These are phyloP conservation scores for Vannuccia rotundouncinata DNA, from an alignment of 2,888 invertebrate species.

Conservation along the genomic window DNA sequence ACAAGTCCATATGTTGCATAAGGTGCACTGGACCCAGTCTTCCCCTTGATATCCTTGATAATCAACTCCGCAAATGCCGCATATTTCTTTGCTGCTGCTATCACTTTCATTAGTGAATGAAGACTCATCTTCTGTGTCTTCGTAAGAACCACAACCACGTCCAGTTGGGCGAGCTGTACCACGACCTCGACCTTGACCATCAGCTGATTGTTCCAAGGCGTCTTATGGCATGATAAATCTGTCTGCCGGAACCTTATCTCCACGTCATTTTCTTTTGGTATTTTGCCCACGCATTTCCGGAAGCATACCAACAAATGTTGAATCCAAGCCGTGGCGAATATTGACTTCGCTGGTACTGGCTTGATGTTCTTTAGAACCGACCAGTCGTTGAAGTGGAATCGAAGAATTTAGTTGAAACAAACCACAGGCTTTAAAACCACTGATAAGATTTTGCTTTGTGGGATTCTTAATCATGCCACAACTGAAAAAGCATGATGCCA, in stretches of 20 bases:
- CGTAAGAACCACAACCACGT: neutral
- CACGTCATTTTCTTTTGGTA: neutral
- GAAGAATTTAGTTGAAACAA: conserved; percentile 7
- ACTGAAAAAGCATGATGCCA: conserved; percentile 26
- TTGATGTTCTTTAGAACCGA: conserved; percentile 17
- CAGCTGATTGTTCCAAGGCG: neutral
- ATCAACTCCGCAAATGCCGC: neutral
- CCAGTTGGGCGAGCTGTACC: neutral
- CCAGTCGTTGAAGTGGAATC: conserved; percentile 16
- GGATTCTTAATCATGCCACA: conserved; percentile 20
- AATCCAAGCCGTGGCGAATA: neutral
- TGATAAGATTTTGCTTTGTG: conserved; percentile 11
- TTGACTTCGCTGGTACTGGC: neutral
- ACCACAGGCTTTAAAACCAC: conserved; percentile 12
- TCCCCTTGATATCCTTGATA: neutral
- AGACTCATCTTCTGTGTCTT: neutral
- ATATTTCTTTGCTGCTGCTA: neutral
- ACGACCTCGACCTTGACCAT: neutral
- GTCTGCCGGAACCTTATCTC: neutral
- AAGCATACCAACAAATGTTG: neutral
- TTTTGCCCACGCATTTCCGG: neutral
- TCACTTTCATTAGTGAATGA: neutral
- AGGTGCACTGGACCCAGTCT: neutral
- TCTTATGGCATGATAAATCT: neutral
- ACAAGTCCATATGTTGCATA: neutral